Evolutionary conservation across 2,113 vertebrate species (phyloP), one percentile per base, ranked within the genome.

Genomic region (Hemibates koningsi): DNA sequence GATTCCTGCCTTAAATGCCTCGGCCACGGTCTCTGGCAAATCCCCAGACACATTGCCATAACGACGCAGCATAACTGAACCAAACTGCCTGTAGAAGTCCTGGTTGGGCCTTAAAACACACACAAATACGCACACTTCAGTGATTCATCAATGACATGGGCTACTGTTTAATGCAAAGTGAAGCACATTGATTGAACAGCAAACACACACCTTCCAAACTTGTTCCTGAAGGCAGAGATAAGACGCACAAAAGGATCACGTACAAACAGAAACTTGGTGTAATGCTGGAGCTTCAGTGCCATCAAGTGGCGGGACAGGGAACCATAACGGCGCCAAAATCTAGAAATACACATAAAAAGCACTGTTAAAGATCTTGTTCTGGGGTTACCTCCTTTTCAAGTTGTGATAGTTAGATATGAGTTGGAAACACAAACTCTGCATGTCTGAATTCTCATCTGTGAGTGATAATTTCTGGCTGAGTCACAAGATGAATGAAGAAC

Each of bases 211-310:
- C 90, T 94, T 83, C 96, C 97, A 52, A 99, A 98, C 92, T 99
- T 99, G 96, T 99, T 98, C 83, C 98, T 97, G 94, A 98, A 99
- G 2, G 98, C 98, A 1, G 98, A 99, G 9, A 99, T 98, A 80
- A 99, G 95, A 53, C 98, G 96, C 81, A 99, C 98, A n/a, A 99
- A 99, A 10, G 98, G 98, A 84, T 99, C 98, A 0, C 98, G 96
- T 1, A 99, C 97, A 2, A 99, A 99, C 21, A 99, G 97, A 96
- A 99, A 98, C 96, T 99, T 99, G 5, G 97, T 98, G 96, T 99
- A 99, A 34, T 97, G 97, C 91, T 96, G 93, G 29, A 99, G 98
- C 78, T 94, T 96, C 59, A 95, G 61, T 34, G 89, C 93, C 94
- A 96, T 96, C 87, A 95, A 84, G 88, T 92, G 92, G 81, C 91